Evolutionary conservation across 2,797 vertebrate species (phyloP).

Genomic region (Premnoplex brunnescens): DNA sequence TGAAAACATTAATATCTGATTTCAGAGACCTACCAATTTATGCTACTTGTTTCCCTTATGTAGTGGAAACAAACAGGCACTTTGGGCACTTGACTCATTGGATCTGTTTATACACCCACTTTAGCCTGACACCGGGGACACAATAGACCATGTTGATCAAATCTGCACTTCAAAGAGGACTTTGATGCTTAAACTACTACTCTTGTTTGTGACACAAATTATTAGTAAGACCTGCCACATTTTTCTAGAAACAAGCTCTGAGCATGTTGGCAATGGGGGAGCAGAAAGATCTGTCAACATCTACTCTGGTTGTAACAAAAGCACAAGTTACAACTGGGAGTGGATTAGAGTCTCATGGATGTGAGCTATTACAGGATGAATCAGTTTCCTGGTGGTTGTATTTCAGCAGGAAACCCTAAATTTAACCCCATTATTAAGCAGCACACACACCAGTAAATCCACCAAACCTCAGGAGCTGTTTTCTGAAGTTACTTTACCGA

Average conservation of each 20-base stretch:
- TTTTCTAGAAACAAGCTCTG: background rate
- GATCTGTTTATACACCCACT: background rate
- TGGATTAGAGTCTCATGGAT: background rate
- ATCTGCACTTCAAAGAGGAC: background rate
- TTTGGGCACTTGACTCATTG: background rate
- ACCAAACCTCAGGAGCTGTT: background rate
- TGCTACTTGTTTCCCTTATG: background rate
- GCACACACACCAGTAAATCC: background rate
- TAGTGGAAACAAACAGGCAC: background rate
- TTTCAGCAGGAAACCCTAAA: background rate
- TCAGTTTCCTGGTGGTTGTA: background rate
- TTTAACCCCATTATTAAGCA: background rate
- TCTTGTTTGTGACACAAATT: background rate
- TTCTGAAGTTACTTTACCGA: background rate
- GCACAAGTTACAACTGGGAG: background rate
- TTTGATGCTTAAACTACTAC: background rate
- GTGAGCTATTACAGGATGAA: background rate
- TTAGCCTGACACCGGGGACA: background rate
- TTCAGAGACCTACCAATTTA: background rate
- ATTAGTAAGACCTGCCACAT: background rate
- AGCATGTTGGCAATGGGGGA: background rate
- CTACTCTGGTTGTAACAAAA: background rate
- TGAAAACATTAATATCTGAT: background rate
- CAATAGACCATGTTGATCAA: rapidly evolving
- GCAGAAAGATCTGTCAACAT: background rate